Base-by-base conservation (phyloP, 2,113 vertebrate species). In the Sminthopsis crassicaudata region DNA sequence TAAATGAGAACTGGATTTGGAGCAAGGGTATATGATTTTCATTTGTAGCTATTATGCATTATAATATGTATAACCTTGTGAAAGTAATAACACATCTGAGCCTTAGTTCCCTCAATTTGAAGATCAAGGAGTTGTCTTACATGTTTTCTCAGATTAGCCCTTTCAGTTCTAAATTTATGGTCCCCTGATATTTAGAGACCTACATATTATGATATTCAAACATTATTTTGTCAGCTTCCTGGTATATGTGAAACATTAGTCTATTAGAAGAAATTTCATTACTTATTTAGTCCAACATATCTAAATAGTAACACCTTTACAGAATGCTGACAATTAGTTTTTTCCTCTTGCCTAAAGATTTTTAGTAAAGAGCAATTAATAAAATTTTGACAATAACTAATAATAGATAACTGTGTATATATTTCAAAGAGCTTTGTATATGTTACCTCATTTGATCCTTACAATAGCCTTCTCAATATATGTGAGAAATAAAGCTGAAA, bases 371-470 rank as follows among this genome's bases (percentile, higher is more conserved):
- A 67, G 30, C 0, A 67, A 67, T 14, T 36, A 30, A 67, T 36
- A 16, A 25, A 36, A 5, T 67, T 67, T 67, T 67, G 1, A 12
- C 19, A 67, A 26, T 14, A 36, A 4, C 30, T 4, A n/a, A 67
- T 67, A n/a, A 67, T 67, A 36, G 27, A 12, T 36, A 30, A 30
- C 25, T 57, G 25, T 57, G 7, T 42, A 46, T 46, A 10, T 3
- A 46, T 12, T 30, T 91, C 53, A 48, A 50, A 92, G 26, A 76
- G 0, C 46, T 25, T 89, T 57, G 8, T 1, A 2, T 53, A 11
- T 54, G 46, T 46, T 84, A 57, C 90, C 8, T 93, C 76, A 95
- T 36, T 54, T 93, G 92, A 92, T 90, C 26, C 11, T 90, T 89
- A 90, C 8, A 95, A 53, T 24, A 1, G 90, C 90, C 36, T 23